A percentile compares a stretch with the other conserved stretches of the same genome.
Evolutionary conservation across 2,797 vertebrate species (phyloP).

Genomic region (Pantherophis alleghaniensis): DNA sequence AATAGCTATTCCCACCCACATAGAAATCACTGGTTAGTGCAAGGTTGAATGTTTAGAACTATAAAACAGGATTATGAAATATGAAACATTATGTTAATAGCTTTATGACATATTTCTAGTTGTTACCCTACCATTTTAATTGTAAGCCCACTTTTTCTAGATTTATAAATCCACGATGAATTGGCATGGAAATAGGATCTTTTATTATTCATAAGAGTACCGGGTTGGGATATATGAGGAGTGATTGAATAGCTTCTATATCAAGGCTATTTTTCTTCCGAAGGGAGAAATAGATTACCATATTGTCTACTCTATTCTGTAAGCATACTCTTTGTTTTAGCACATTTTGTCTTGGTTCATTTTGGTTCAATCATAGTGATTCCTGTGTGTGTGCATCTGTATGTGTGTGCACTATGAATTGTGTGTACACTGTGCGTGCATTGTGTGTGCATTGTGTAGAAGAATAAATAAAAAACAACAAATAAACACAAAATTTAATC

Average conservation of each 20-base stretch:
- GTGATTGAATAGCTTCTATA: background rate
- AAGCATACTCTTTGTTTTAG: background rate
- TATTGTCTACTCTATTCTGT: background rate
- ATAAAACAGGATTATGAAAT: background rate
- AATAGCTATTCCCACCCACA: background rate
- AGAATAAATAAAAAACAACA: background rate
- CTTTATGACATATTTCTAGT: background rate
- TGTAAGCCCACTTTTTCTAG: background rate
- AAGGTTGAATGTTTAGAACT: background rate
- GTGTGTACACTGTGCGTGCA: background rate
- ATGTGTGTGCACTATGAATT: background rate
- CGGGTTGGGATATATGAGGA: background rate
- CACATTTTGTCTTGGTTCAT: background rate
- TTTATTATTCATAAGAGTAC: background rate
- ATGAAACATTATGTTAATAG: background rate
- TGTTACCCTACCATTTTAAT: background rate
- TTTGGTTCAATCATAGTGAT: background rate
- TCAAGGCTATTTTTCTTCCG: background rate
- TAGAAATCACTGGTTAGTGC: background rate
- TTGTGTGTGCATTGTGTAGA: background rate
- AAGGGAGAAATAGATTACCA: background rate
- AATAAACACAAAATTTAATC: background rate
- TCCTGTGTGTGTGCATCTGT: background rate
- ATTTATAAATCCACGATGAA: background rate
- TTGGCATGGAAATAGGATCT: background rate